Evolutionary conservation across 1,140 invertebrate genomes (phyloP), one percentile per base, ranked within the genome.

Genomic region (Gryon sp.): DNA sequence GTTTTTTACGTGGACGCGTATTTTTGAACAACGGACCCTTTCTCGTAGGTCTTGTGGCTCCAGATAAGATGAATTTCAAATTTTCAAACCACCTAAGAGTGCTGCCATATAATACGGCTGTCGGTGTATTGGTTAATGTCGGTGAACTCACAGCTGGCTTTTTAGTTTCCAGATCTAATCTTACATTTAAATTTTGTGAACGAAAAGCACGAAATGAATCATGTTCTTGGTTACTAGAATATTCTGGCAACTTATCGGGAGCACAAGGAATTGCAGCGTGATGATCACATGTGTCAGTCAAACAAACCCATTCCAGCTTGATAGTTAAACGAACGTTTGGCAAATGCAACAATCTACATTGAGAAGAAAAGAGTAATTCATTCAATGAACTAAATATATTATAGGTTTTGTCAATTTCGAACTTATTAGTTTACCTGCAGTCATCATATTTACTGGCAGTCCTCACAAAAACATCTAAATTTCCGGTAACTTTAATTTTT

Each of bases 381-480:
- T 12, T n/a, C n/a, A 12, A n/a, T n/a, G 11, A 34, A 12, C 34
- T 34, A 34, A n/a, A 24, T 4, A 24, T 7, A 24, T 4, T 7
- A 7, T 4, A 24, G 3, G 22, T 32, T 32, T 32, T 32, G 9
- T 36, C 14, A 36, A 11, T 11, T 38, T 38, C 4, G 4, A 6
- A 14, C 14, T 15, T 6, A n/a, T 9, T n/a, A 32, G 3, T 12
- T 15, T 99, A 90, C 48, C 95, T 92, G 83, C 96, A 97, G 88
- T 99, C 98, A 88, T 99, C 98, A 89, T 99, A 99, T 87, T 99
- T 99, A 40, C 97, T 99, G 0, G 98, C 98, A 0, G 98, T 99
- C 60, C 97, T 91, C 1, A 98, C 96, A 80, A 95, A 98, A 40
- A 98, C 91, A 80, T 94, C 91, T 1, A 95, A 82, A 79, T 94